Conservation (phyloP, 2,797 vertebrate genomes). For the Sparidentex hasta region DNA sequence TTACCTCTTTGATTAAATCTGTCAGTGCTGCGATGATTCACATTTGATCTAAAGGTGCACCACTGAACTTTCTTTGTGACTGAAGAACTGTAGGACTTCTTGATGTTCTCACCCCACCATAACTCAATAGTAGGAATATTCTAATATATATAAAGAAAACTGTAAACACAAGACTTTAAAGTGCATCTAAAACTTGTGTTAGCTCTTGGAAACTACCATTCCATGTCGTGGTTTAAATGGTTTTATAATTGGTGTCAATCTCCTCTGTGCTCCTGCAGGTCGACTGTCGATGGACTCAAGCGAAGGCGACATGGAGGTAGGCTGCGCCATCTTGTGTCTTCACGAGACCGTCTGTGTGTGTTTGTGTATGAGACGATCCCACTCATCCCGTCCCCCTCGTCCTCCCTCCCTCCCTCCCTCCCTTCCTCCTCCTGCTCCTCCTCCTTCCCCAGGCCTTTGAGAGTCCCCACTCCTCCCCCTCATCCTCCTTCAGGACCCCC, state of each 20-base stretch:
- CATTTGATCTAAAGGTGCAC: too few species aligned
- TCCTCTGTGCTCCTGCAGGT: conserved; percentile 77
- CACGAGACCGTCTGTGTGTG: conserved; percentile 34
- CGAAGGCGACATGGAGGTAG: conserved; percentile 89
- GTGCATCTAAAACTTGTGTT: too few species aligned
- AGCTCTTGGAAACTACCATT: too few species aligned
- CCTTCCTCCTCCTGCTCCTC: conserved; percentile 24
- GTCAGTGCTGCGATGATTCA: too few species aligned
- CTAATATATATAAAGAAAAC: too few species aligned
- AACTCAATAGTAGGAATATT: too few species aligned
- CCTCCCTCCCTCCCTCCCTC: conserved; percentile 20
- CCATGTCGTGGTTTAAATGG: background rate
- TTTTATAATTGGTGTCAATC: background rate
- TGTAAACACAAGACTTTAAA: too few species aligned
- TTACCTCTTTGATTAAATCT: background rate
- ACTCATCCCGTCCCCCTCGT: conserved; percentile 53
- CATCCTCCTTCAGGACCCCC: conserved; percentile 83
- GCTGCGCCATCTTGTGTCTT: conserved; percentile 29
- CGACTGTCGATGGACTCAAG: conserved; percentile 88
- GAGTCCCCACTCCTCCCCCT: conserved; percentile 91
- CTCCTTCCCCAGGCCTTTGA: conserved; percentile 85
- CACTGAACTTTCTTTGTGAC: too few species aligned
- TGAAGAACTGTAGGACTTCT: too few species aligned
- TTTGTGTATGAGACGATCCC: conserved; percentile 48
- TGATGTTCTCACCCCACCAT: too few species aligned